Evolutionary conservation across 2,797 vertebrate genomes (phyloP), one percentile per base, ranked within the genome.

Genomic region (Pseudochromis fuscus): DNA sequence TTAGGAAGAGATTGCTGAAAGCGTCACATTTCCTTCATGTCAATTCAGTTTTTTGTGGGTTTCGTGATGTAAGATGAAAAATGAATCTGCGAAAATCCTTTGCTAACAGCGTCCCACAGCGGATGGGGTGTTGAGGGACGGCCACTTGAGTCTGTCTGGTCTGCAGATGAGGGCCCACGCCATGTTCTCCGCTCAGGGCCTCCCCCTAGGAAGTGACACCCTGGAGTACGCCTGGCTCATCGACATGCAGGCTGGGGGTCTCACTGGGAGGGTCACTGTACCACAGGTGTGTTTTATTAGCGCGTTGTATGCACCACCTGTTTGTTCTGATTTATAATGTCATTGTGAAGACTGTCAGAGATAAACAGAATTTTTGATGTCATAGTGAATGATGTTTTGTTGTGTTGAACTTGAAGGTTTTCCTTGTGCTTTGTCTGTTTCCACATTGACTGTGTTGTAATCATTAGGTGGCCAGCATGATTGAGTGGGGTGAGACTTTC

Each of bases 141-240:
- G 98, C 25, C 96, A 99, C 87, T 92, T 99, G 73, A 98, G 93
- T 85, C 92, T 99, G 69, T 97, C 97, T 0, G 97, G 98, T 24
- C 92, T 99, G 75, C 98, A 99, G 93, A 92, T 99, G 91, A 94
- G 98, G 7, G 98, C 98, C 23, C 97, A 99, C 0, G 98, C 98
- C 40, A 98, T 99, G 98, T 99, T 99, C 81, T 99, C 98, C 0
- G 96, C 95, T 0, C 96, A 99, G 88, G 97, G 97, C 11, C 90
- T 99, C 49, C 95, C 96, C 16, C 78, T 95, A 28, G 97, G 96
- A 45, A 96, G 91, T 5, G 96, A 98, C 75, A 96, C 96, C 0
- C 85, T 99, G 70, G 98, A 99, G 81, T 99, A 99, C 1, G 97
- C 97, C 0, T 99, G 98, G 98, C 93, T 99, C 50, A 98, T 99